Evolutionary conservation across 2,113 vertebrate species (phyloP), one percentile per base, ranked within the genome.

Genomic region (Leptosomus discolor): DNA sequence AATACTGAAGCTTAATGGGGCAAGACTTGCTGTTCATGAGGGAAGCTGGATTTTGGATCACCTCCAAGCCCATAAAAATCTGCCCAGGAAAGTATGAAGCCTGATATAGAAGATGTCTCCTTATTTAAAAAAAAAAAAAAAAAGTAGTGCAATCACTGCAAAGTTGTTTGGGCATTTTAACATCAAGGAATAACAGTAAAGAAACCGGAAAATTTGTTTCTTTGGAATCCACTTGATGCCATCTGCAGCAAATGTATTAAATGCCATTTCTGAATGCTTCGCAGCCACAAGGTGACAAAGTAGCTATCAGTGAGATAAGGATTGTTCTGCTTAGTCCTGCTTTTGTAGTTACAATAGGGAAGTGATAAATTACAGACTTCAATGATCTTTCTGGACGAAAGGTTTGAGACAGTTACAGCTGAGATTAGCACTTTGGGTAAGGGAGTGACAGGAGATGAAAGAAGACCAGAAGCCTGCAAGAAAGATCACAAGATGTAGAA

Each of bases 301-400:
- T 69, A 92, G 23, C 76, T 94, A 92, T 74, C 95, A 64, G 12
- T 36, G 67, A 94, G 88, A 90, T 95, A 96, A 96, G 46, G 58
- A 68, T 95, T 94, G 74, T 82, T 96, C 76, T 94, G 60, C 73
- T 92, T 71, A 41, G 60, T 86, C 81, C 56, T 4, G 4, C 70
- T 95, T 64, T 88, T 93, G 82, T 60, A 74, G 58, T 92, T 90
- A 88, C 63, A 96, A 78, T 69, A 70, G 36, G 53, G 68, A 86
- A 96, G 88, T 77, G 90, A 96, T 92, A 90, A 92, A 94, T 94
- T 96, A 71, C 67, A 84, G 75, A 75, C 51, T 95, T 89, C 85
- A 92, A 3, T 78, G 60, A 60, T 95, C 56, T 80, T 92, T 93
- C 79, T 96, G 85, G 78, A 93, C 1, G 3, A 89, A 95, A 85